Evolutionary conservation across 2,797 vertebrate genomes (phyloP), one percentile per base, ranked within the genome.

Genomic region (Luscinia megarhynchos): DNA sequence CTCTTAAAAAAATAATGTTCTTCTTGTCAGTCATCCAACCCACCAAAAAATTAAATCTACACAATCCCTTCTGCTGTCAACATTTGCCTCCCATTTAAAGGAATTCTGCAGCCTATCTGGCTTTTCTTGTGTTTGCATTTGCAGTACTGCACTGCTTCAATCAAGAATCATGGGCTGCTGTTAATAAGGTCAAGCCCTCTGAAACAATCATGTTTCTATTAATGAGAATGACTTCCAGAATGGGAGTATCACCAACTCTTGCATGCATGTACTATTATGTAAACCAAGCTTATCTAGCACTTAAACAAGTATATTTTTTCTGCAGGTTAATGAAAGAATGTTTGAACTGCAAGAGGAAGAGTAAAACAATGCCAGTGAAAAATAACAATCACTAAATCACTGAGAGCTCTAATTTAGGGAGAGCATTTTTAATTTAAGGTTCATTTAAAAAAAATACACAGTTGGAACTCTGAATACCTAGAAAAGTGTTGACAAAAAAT

Each of bases 1-100:
- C 93, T 73, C 68, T 89, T 94, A 50, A 94, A 96, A 92, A 93
- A 96, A 82, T 90, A 94, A 91, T 58, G 51, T 77, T 93, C 43
- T 74, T 89, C 84, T 88, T 72, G 61, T 79, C 92, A 96, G 75
- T 83, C 69, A 63, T 84, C 81, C 91, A 96, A 92, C 59, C 75
- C 82, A 89, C 85, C 76, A 96, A 93, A 95, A 93, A 90, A 45
- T 57, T 80, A 82, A 89, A 86, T 87, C 79, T 62, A 84, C 72
- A 62, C 46, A 92, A 78, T 61, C 43, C 26, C 70, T 90, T 75
- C 55, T 76, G 61, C 81, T 95, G 90, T 80, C 90, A 94, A 80
- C 34, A 72, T 59, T 38, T 87, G 63, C 36, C 83, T 90, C 74
- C 74, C 62, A 86, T 74, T 64, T 50, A 50, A 70, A 87, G 75